A percentile compares a stretch with the other conserved stretches of the same genome.
phyloP scores from a whole-genome alignment of 2,888 invertebrate genomes.

The Gastracanthus pulcherrimus region DNA sequence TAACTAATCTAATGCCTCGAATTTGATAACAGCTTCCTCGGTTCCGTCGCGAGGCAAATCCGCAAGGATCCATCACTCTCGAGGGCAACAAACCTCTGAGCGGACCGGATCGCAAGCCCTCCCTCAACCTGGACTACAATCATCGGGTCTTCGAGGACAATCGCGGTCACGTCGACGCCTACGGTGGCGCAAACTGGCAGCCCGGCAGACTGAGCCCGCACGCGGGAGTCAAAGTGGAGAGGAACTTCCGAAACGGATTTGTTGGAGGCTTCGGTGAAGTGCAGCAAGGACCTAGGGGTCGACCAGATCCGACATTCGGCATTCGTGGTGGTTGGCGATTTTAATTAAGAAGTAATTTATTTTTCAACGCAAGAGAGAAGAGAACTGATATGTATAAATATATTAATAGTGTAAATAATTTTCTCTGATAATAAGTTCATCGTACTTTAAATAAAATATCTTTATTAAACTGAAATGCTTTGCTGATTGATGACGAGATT shows the following conservation, averaged over 20 bases:
- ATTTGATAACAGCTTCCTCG: too few relatives aligned
- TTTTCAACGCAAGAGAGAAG: not conserved
- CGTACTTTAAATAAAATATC: too few relatives aligned
- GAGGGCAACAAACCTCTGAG: not conserved
- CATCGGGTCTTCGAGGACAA: not conserved
- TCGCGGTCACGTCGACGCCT: not conserved
- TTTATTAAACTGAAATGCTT: too few relatives aligned
- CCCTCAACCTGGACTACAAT: conserved; percentile 25
- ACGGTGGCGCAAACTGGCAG: not conserved
- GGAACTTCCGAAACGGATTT: not conserved
- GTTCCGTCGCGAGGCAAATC: not conserved
- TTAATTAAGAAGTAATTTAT: not conserved
- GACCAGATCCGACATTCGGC: not conserved
- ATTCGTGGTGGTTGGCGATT: conserved; percentile 12
- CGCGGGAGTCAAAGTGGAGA: not conserved
- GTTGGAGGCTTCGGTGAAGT: not conserved
- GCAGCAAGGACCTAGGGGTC: not conserved
- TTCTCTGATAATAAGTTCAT: too few relatives aligned
- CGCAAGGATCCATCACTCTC: not conserved
- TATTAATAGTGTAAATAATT: too few relatives aligned
- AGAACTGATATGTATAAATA: too few relatives aligned
- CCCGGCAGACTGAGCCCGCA: not conserved
- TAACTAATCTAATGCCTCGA: not conserved
- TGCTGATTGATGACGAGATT: too few relatives aligned
- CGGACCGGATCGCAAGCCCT: not conserved